phyloP scores from a whole-genome alignment of 1,140 invertebrate species.

The Caligus rogercresseyi region DNA sequence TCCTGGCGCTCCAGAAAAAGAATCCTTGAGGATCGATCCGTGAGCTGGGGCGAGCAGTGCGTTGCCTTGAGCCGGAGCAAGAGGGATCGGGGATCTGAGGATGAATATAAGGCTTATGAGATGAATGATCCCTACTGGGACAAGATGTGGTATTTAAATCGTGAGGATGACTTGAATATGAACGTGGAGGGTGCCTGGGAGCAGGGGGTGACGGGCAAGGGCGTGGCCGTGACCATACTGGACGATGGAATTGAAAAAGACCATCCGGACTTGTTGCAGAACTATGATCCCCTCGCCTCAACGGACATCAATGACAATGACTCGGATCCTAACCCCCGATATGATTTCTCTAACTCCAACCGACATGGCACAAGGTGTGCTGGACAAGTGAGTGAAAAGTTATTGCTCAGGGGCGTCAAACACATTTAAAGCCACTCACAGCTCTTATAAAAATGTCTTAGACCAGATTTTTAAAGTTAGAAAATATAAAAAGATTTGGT shows the following conservation, averaged over 20 bases:
- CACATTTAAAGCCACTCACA: too few species aligned
- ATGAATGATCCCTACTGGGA: constrained; percentile 17
- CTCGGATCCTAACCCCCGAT: constrained; percentile 82
- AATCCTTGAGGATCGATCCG: neutral
- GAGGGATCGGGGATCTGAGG: neutral
- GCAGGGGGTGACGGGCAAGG: constrained; percentile 71
- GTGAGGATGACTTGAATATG: constrained; percentile 71
- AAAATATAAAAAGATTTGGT: too few species aligned
- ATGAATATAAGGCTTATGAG: neutral
- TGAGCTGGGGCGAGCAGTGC: neutral
- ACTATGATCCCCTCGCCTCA: constrained; percentile 51
- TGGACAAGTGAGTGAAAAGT: constrained; percentile 33
- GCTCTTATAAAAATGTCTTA: too few species aligned
- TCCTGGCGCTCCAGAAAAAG: neutral
- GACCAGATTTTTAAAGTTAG: too few species aligned
- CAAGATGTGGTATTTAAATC: constrained; percentile 38
- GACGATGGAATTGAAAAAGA: constrained; percentile 94
- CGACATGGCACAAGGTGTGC: constrained; percentile 94
- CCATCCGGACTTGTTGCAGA: constrained; percentile 79
- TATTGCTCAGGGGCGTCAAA: too few species aligned
- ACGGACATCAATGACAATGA: constrained; percentile 90
- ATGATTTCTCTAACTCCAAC: constrained; percentile 77
- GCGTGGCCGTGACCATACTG: constrained; percentile 85
- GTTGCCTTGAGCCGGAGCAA: neutral
- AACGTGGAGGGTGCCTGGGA: constrained; percentile 81